Base-by-base conservation (phyloP, 2,113 vertebrate genomes). In the Thermophis baileyi region DNA sequence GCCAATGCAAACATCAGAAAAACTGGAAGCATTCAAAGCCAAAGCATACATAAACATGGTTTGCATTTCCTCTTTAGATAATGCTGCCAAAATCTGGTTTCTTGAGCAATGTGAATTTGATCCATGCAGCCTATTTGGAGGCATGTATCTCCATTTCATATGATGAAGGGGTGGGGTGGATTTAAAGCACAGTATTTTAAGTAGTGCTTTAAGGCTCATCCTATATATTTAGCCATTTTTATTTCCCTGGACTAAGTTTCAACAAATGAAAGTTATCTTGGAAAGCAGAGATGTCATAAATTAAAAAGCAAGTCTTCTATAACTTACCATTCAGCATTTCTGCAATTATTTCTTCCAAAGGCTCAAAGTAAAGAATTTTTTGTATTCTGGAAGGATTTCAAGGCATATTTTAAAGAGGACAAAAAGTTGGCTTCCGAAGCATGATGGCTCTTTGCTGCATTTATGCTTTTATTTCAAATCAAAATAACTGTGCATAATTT, bases 11-110 rank as follows among this genome's bases (percentile, higher is more conserved):
- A 47, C 92, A 92, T 50, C 54, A 50, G 88, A n/a, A 94, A 53
- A 94, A 69, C 49, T 88, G 30, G 87, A 91, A 92, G 93, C 16
- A 91, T 85, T 69, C 20, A 87, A 89, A 92, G 86, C 55, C 91
- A 90, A 53, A 87, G 89, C 89, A 89, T 93, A 85, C 2, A 4
- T 14, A 90, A 93, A 92, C 0, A 16, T 40, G 44, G 25, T 3
- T 46, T 89, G 22, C 69, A 2, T 14, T 94, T 85, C 57, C 7
- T 11, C 53, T 53, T 88, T n/a, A 0, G 16, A 44, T 5, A 0
- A 44, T 0, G 0, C 6, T 16, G 60, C 81, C 53, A 86, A 94
- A 40, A 54, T 47, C 50, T 90, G n/a, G 50, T n/a, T 74, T 55
- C 81, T 92, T 90, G 25, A 55, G 50, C 57, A 55, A 54, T 49